Evolutionary conservation across 2,888 invertebrate species (phyloP), one percentile per base, ranked within the genome.

Genomic region (Drosophila fungiperda): DNA sequence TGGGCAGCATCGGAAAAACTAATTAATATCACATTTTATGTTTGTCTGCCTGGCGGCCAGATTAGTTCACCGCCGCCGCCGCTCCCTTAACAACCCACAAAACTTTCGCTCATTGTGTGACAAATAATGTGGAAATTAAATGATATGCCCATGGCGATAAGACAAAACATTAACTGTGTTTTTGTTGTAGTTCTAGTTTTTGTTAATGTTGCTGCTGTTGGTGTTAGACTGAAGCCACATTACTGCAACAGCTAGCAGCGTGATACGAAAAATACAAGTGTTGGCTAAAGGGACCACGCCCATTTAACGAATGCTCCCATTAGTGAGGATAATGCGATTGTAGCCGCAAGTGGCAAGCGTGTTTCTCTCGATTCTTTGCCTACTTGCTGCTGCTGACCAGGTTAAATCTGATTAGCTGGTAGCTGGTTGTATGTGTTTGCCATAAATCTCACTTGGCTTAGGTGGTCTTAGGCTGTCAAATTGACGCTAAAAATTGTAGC

Each of bases 111-210:
- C 71, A 62, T 50, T 76, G 69, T 79, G 78, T 83, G 89, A 88
- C 86, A 87, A 87, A 90, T 87, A 90, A 90, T 86, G 87, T 83
- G 83, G 86, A 87, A 87, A 90, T 87, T 86, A 90, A 90, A 87
- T 88, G 88, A 88, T 83, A 89, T 86, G 82, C 88, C 76, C 42
- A 61, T 26, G 69, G 85, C 80, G 89, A 85, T 89, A 89, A 78
- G 86, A 72, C 72, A 82, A 69, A 68, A 54, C 67, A 62, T 71
- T 79, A 6, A 45, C 45, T 45, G 15, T 45, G 45, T 23, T 23
- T 42, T 20, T 42, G 20, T 20, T 63, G 54, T 60, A 63, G 40
- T 62, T 2, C 5, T 29, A 29, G 29, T 29, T 29, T 29, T 29
- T 29, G 26, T 26, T 26, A 26, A 26, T 29, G 29, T 29, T 29